Conservation (phyloP, 53 echinoderm and acorn worm species). For the Holothuria leucospilota region DNA sequence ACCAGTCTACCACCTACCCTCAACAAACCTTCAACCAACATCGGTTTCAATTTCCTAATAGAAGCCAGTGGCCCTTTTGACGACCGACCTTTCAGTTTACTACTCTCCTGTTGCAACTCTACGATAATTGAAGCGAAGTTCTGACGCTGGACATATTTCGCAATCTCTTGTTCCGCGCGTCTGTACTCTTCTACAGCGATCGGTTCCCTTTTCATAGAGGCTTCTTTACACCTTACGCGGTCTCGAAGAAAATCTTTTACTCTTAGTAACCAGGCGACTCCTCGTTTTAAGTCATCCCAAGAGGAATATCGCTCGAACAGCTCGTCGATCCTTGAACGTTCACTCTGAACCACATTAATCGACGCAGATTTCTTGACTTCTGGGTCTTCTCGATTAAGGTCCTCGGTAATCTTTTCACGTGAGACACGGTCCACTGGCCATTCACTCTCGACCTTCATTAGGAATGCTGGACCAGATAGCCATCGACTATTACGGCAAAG, state of each 20-base stretch:
- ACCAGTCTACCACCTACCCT: slow-evolving; percentile 47
- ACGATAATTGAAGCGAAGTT: too few relatives aligned
- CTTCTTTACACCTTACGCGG: neutral
- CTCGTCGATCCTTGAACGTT: neutral
- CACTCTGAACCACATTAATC: neutral
- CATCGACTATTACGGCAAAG: too few relatives aligned
- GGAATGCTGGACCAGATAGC: too few relatives aligned
- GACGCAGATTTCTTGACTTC: too few relatives aligned
- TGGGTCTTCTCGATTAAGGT: too few relatives aligned
- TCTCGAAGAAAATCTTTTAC: neutral
- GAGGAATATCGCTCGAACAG: slow-evolving; percentile 55
- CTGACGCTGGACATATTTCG: slow-evolving; percentile 43
- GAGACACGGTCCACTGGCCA: too few relatives aligned
- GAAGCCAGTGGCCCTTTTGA: neutral
- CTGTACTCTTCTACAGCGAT: slow-evolving; percentile 10
- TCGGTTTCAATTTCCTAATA: slow-evolving; percentile 33
- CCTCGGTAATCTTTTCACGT: too few relatives aligned
- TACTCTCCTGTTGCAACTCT: too few relatives aligned
- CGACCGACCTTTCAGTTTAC: too few relatives aligned
- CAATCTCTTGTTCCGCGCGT: slow-evolving; percentile 53
- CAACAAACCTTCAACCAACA: slow-evolving; percentile 8
- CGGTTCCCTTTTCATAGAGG: neutral
- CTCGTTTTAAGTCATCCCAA: slow-evolving; percentile 37
- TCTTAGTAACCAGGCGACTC: slow-evolving; percentile 64
- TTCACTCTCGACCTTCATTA: too few relatives aligned